Percentiles rank a stretch among this genome's conserved stretches.
Evolutionary conservation across 2,888 invertebrate species (phyloP).

Genomic region (Drosophila gaucha): DNA sequence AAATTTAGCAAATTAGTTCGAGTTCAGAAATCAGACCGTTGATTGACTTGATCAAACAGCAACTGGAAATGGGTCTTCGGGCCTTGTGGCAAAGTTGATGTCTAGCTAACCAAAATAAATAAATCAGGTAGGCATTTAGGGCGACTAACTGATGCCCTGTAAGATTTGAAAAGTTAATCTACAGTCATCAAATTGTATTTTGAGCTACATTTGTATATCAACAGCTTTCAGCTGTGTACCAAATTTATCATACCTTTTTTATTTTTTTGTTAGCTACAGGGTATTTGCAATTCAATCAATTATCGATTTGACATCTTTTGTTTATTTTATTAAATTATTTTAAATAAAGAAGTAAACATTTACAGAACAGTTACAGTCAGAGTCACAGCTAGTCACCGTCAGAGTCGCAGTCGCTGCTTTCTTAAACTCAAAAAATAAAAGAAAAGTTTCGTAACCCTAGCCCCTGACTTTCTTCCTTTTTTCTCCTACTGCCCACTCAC

Average conservation of each 20-base stretch:
- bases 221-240: not conserved
- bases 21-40: constrained; percentile 38
- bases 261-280: not conserved
- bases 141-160: constrained; percentile 4
- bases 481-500: not conserved
- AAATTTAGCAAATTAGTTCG: constrained; percentile 62
- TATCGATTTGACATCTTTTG: not conserved
- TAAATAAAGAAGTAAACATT: too few species aligned
- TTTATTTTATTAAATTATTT: too few species aligned
- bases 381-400: not conserved
- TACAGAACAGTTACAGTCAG: not conserved
- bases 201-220: too few species aligned
- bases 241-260: not conserved
- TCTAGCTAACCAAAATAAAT: constrained; percentile 19
- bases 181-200: not conserved
- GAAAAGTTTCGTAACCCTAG: constrained; percentile 8
- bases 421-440: not conserved
- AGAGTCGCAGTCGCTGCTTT: not conserved
- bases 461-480: not conserved
- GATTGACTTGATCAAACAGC: constrained; percentile 39
- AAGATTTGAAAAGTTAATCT: not conserved
- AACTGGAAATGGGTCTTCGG: constrained; percentile 5
- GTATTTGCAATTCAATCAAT: not conserved
- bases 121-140: not conserved
- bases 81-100: constrained; percentile 26